phyloP scores from a whole-genome alignment of 2,888 invertebrate genomes.

The Eucera pruinosa region DNA sequence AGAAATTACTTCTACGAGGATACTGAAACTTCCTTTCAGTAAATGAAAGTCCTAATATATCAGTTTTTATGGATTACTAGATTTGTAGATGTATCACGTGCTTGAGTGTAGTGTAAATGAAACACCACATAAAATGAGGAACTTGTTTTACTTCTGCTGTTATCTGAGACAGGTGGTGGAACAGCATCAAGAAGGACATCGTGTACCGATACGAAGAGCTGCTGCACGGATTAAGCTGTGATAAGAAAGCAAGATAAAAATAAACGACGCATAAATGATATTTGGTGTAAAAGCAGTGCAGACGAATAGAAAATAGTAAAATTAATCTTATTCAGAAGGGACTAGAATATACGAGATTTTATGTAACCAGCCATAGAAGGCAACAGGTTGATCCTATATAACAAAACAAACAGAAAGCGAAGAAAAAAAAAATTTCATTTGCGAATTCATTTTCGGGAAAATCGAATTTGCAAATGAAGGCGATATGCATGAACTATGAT shows the following conservation, averaged over 20 bases:
- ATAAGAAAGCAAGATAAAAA: constrained; percentile 29
- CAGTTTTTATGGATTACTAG: too few relatives aligned
- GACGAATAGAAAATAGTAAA: not conserved
- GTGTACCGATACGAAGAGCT: not conserved
- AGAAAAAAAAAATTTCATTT: too few relatives aligned
- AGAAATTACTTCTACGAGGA: not conserved
- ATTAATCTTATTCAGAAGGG: not conserved
- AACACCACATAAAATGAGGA: not conserved
- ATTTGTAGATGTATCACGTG: not conserved
- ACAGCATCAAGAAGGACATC: constrained; percentile 4
- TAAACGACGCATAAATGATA: constrained; percentile 27
- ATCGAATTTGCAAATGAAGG: too few relatives aligned
- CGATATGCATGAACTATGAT: too few relatives aligned
- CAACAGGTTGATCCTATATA: too few relatives aligned
- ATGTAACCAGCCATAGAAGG: too few relatives aligned
- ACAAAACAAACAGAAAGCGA: too few relatives aligned
- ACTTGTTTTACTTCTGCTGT: constrained; percentile 8
- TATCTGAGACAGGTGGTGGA: constrained; percentile 7
- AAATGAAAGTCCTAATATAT: not conserved
- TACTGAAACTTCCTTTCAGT: not conserved
- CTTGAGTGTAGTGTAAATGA: not conserved
- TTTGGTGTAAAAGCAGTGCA: not conserved
- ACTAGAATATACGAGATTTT: too few relatives aligned
- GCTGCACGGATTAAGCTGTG: constrained; percentile 6
- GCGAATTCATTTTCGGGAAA: too few relatives aligned